Evolutionary conservation across 2,888 invertebrate species (phyloP), one percentile per base, ranked within the genome.

Genomic region (Morinoia aosen): DNA sequence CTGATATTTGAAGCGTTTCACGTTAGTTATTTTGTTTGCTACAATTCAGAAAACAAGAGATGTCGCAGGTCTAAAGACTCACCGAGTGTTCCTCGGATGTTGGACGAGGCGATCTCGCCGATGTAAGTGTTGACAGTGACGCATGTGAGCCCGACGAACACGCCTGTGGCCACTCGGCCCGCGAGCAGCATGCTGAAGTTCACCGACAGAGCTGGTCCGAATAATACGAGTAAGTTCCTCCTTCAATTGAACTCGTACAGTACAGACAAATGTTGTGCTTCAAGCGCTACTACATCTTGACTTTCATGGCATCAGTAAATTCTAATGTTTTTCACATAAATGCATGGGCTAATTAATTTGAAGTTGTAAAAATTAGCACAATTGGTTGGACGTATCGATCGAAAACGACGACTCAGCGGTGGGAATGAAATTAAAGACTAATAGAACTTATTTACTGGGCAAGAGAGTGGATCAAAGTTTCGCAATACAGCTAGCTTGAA

Each of bases 41-140:
- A 16, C 61, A 61, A 16, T 61, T 61, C 16, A 61, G 61, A 2
- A 61, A 19, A 0, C 76, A 76, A 16, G 8, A 19, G 76, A 10
- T 33, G 16, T 16, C 76, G 76, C 25, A 76, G 25, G 2, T 33
- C 10, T 2, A 76, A 16, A 8, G 40, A 40, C 93, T n/a, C 56
- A 95, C 95, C 95, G 39, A 95, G 95, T 14, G 95, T 64, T n/a
- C 95, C 95, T 95, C 95, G 39, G 64, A 95, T 95, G 58, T 95
- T 48, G 40, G 95, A 40, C 10, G 95, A 61, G 56, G 95, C 58
- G 39, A 95, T 95, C 64, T 95, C 95, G 12, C 95, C 95, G 58
- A 95, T 95, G 64, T 95, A 95, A 7, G 64, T 64, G 58, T 61
- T 61, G 64, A 95, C 95, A 1, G 61, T 57, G 48, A 64, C 95